phyloP scores from a whole-genome alignment of 1,140 invertebrate species.

The Vollenhovia emeryi region DNA sequence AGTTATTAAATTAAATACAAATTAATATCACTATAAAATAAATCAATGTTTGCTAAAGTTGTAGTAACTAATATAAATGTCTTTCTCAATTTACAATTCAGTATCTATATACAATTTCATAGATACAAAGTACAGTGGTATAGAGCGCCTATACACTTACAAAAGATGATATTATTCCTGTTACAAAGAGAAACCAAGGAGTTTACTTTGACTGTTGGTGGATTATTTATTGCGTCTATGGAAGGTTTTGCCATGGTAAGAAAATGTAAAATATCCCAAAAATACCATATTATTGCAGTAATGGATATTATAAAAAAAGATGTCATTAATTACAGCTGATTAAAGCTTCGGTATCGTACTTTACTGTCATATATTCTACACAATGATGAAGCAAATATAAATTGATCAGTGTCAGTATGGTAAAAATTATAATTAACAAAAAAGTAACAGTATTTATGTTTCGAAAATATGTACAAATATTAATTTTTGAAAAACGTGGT shows the following conservation, averaged over 20 bases:
- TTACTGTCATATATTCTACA: conserved; percentile 2
- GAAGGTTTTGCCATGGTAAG: background rate
- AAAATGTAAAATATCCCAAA: background rate
- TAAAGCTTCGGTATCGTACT: conserved; percentile 13
- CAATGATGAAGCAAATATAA: background rate
- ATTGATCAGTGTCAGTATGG: background rate
- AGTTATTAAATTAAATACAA: background rate
- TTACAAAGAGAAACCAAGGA: background rate
- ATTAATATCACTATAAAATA: background rate
- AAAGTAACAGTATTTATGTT: background rate
- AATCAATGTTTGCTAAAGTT: background rate
- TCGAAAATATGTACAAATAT: background rate
- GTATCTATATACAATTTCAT: background rate
- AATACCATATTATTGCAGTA: background rate
- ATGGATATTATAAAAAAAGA: background rate
- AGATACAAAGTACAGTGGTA: conserved; percentile 24
- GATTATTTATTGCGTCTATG: background rate
- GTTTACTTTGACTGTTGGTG: background rate
- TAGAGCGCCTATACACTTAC: background rate
- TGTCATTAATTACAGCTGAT: background rate
- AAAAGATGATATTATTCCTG: background rate
- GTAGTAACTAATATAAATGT: background rate
- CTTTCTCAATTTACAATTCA: background rate
- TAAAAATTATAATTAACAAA: background rate
- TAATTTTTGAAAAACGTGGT: background rate